Evolutionary conservation across 2,888 invertebrate species (phyloP).

Genomic region (Eubasilissa splendida): DNA sequence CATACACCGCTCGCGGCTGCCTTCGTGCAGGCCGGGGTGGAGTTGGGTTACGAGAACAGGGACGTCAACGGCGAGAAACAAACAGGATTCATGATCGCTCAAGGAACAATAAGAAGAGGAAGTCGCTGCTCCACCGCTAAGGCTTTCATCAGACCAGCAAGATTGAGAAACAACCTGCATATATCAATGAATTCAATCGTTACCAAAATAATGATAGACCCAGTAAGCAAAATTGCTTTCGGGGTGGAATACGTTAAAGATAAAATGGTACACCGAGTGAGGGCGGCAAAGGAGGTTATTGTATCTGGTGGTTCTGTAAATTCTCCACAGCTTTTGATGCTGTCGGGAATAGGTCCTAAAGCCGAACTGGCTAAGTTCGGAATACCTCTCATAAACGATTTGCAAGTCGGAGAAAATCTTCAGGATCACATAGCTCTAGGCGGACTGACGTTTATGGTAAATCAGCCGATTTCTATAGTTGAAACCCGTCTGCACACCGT

Average conservation of each 20-base stretch:
- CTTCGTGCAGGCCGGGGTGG: slow-evolving; percentile 87
- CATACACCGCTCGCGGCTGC: slow-evolving; percentile 87
- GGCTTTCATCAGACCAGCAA: slow-evolving; percentile 87
- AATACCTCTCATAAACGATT: slow-evolving; percentile 86
- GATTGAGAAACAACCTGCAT: slow-evolving; percentile 86
- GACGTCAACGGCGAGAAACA: slow-evolving; percentile 91
- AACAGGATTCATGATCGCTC: slow-evolving; percentile 92
- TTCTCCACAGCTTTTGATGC: slow-evolving; percentile 93
- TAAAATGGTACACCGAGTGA: slow-evolving; percentile 80
- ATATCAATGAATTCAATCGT: slow-evolving; percentile 88
- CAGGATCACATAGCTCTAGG: slow-evolving; percentile 93
- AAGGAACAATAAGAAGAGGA: slow-evolving; percentile 84
- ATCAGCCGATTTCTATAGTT: slow-evolving; percentile 84
- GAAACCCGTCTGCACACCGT: slow-evolving; percentile 85
- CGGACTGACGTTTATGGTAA: slow-evolving; percentile 86
- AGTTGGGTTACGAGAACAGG: slow-evolving; percentile 88
- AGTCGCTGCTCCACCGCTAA: slow-evolving; percentile 91
- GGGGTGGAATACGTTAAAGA: slow-evolving; percentile 88
- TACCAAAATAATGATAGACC: slow-evolving; percentile 82
- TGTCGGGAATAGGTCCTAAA: slow-evolving; percentile 90
- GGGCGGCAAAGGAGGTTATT: slow-evolving; percentile 90
- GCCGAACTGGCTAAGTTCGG: slow-evolving; percentile 80
- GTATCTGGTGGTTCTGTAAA: slow-evolving; percentile 93
- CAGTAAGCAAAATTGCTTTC: slow-evolving; percentile 82
- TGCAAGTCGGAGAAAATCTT: slow-evolving; percentile 88